Evolutionary conservation across 2,113 vertebrate genomes (phyloP).

Genomic region (Onychostoma macrolepis): DNA sequence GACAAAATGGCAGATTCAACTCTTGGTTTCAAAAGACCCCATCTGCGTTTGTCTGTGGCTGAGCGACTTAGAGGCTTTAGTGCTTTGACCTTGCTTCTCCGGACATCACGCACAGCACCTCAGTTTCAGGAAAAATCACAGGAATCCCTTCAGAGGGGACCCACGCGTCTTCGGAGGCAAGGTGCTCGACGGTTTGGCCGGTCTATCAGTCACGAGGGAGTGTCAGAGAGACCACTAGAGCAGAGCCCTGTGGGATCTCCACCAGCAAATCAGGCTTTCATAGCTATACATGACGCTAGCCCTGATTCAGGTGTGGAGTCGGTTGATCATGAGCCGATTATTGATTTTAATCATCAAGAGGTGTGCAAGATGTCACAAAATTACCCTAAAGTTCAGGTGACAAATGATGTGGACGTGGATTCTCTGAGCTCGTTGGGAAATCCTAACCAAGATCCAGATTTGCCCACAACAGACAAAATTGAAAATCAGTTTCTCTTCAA

Average conservation of each 20-base stretch:
- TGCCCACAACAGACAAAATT: background rate
- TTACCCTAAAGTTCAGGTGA: background rate
- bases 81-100: slow-evolving; percentile 47
- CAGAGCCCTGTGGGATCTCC: background rate
- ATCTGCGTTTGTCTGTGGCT: slow-evolving; percentile 51
- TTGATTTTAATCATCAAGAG: background rate
- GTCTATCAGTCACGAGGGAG: slow-evolving; percentile 61
- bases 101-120: slow-evolving; percentile 31
- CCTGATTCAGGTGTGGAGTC: slow-evolving; percentile 45
- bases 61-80: slow-evolving; percentile 57
- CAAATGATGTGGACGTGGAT: background rate
- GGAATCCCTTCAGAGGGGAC: slow-evolving; percentile 22
- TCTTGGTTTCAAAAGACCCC: slow-evolving; percentile 38
- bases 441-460: background rate
- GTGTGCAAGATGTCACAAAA: background rate
- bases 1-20: background rate
- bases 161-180: slow-evolving; percentile 53
- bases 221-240: slow-evolving; percentile 38
- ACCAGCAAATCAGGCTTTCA: slow-evolving; percentile 40
- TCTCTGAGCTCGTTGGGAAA: background rate
- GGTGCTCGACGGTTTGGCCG: slow-evolving; percentile 60
- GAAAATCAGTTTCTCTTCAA: background rate
- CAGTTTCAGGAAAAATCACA: slow-evolving; percentile 16
- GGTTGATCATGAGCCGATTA: slow-evolving; percentile 1
- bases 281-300: background rate